Conservation (phyloP, 2,797 vertebrate genomes). For the Sylvia borin region DNA sequence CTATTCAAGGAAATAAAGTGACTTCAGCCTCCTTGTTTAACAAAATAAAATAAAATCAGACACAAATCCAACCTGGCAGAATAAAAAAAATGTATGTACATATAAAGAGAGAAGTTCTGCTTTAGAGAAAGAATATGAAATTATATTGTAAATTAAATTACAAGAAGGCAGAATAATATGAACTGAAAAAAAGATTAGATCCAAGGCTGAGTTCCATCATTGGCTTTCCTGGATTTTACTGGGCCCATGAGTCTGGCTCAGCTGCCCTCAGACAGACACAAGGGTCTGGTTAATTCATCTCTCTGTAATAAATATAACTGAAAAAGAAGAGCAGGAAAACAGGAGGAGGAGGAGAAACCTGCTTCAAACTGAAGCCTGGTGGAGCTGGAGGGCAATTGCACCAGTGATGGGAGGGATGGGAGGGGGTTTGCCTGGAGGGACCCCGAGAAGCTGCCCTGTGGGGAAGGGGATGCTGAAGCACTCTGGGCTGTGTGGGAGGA, state of each 20-base stretch:
- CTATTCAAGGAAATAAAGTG: constrained; percentile 43
- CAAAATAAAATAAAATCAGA: constrained; percentile 60
- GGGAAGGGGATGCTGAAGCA: neutral
- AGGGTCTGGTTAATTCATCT: neutral
- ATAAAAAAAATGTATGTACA: constrained; percentile 48
- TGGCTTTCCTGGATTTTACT: constrained; percentile 7
- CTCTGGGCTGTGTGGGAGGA: neutral
- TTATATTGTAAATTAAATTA: constrained; percentile 67
- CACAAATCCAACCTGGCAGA: constrained; percentile 54
- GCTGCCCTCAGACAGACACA: neutral
- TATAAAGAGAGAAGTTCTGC: constrained; percentile 55
- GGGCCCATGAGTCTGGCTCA: neutral
- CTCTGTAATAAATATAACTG: neutral
- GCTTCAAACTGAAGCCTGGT: neutral
- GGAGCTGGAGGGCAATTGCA: neutral
- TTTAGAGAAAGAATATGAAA: constrained; percentile 69
- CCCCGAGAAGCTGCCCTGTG: neutral
- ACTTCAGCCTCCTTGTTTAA: constrained; percentile 63
- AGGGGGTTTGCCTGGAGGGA: neutral
- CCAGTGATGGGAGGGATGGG: neutral
- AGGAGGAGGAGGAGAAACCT: neutral
- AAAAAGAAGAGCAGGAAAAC: constrained; percentile 1
- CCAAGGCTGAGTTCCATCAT: constrained; percentile 11
- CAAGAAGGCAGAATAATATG: constrained; percentile 13
- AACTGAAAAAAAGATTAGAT: constrained; percentile 58